Evolutionary conservation across 2,888 invertebrate species (phyloP).

Genomic region (Gymnoscelis rufifasciata): DNA sequence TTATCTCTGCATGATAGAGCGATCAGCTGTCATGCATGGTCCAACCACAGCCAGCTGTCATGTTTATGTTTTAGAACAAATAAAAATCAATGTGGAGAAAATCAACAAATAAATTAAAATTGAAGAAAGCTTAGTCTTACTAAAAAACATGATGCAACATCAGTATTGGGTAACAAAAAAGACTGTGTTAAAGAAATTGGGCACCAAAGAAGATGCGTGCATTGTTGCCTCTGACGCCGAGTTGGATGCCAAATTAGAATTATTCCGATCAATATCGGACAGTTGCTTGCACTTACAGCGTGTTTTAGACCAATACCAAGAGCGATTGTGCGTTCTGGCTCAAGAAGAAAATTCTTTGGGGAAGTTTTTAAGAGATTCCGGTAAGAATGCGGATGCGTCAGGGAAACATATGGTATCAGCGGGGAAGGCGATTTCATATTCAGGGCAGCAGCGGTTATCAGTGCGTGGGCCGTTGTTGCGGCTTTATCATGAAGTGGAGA

Average conservation of each 20-base stretch:
- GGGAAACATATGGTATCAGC: constrained; percentile 78
- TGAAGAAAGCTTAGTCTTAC: constrained; percentile 1
- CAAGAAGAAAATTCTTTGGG: constrained; percentile 98
- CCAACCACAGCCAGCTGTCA: no score
- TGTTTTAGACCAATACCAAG: constrained; percentile 95
- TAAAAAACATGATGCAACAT: constrained; percentile 86
- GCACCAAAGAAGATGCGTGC: constrained; percentile 98
- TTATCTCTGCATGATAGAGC: no score
- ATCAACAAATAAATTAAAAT: background rate
- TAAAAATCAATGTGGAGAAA: background rate
- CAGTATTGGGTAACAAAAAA: constrained; percentile 99
- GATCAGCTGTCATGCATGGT: no score
- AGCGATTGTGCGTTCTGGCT: constrained; percentile 92
- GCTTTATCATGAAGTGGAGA: constrained; percentile 97
- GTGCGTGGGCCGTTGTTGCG: constrained; percentile 91
- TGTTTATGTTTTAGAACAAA: no score
- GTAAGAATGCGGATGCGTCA: constrained; percentile 93
- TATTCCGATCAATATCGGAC: constrained; percentile 94
- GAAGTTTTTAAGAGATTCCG: constrained; percentile 94
- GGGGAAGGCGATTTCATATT: constrained; percentile 91
- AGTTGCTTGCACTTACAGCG: constrained; percentile 92
- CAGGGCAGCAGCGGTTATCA: constrained; percentile 94
- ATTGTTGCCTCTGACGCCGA: constrained; percentile 97
- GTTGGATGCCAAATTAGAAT: constrained; percentile 96
- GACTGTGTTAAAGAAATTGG: constrained; percentile 93